Conservation (phyloP, 1,140 invertebrate genomes). For the Laodelphax striatellus region DNA sequence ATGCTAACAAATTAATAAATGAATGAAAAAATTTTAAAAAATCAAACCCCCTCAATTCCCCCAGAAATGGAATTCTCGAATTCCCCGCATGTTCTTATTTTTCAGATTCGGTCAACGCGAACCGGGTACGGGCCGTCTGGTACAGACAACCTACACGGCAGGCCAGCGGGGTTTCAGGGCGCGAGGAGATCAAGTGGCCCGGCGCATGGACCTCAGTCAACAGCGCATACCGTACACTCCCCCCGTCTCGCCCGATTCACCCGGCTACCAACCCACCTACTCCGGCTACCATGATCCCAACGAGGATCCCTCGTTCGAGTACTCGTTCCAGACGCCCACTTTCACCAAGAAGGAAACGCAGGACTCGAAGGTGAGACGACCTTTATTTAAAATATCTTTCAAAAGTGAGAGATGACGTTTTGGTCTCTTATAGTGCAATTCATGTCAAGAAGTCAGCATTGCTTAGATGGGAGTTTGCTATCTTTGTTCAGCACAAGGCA, state of each 20-base stretch:
- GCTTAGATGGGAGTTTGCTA: too few species aligned
- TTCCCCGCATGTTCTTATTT: not conserved
- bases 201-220: conserved; percentile 55
- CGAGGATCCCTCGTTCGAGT: conserved; percentile 58
- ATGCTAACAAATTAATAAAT: too few species aligned
- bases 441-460: too few species aligned
- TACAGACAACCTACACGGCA: conserved; percentile 56
- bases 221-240: conserved; percentile 34
- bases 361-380: conserved; percentile 34
- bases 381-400: too few species aligned
- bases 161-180: conserved; percentile 57
- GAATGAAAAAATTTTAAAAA: too few species aligned
- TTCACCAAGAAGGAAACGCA: conserved; percentile 51
- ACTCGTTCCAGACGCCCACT: conserved; percentile 47
- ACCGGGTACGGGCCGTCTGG: conserved; percentile 46
- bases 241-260: conserved; percentile 24
- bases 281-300: conserved; percentile 56
- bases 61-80: too few species aligned
- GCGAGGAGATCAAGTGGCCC: conserved; percentile 50
- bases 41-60: too few species aligned
- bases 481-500: too few species aligned
- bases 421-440: too few species aligned
- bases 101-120: conserved; percentile 50
- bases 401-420: too few species aligned
- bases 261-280: conserved; percentile 37